Evolutionary conservation across 2,797 vertebrate genomes (phyloP).

Genomic region (Synanceia verrucosa): DNA sequence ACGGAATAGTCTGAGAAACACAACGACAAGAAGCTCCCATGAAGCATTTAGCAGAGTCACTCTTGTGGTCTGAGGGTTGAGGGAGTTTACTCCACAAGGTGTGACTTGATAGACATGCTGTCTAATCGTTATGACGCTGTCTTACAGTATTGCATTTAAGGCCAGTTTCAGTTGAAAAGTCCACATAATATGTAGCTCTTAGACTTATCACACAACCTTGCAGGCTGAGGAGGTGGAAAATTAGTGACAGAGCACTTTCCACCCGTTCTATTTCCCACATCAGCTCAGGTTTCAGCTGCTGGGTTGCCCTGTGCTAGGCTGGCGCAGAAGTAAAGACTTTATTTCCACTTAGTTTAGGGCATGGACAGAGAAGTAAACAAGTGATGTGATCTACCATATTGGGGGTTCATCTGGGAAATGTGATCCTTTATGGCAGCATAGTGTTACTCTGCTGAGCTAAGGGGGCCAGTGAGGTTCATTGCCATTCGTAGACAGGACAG

Average conservation of each 20-base stretch:
- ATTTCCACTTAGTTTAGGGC: slow-evolving; percentile 23
- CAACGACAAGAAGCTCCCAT: background rate
- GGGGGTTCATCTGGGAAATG: slow-evolving; percentile 37
- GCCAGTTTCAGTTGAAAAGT: background rate
- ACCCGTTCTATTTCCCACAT: slow-evolving; percentile 25
- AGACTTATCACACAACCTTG: background rate
- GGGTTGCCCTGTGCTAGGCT: background rate
- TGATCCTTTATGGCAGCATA: slow-evolving; percentile 51
- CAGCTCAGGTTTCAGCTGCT: slow-evolving; percentile 57
- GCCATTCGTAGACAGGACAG: slow-evolving; percentile 67
- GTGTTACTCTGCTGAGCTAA: slow-evolving; percentile 63
- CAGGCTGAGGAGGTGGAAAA: slow-evolving; percentile 32
- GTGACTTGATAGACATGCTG: background rate
- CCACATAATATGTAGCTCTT: background rate
- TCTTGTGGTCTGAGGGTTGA: background rate
- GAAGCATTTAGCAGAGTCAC: background rate
- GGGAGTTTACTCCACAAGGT: background rate
- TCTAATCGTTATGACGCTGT: background rate
- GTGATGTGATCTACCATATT: slow-evolving; percentile 39
- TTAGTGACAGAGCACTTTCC: slow-evolving; percentile 65
- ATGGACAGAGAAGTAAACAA: slow-evolving; percentile 62
- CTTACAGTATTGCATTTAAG: background rate
- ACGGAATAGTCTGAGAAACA: slow-evolving; percentile 86
- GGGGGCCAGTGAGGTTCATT: slow-evolving; percentile 31
- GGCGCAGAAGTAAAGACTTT: slow-evolving; percentile 10